phyloP scores from a whole-genome alignment of 2,113 vertebrate genomes.

The Mellivora capensis region DNA sequence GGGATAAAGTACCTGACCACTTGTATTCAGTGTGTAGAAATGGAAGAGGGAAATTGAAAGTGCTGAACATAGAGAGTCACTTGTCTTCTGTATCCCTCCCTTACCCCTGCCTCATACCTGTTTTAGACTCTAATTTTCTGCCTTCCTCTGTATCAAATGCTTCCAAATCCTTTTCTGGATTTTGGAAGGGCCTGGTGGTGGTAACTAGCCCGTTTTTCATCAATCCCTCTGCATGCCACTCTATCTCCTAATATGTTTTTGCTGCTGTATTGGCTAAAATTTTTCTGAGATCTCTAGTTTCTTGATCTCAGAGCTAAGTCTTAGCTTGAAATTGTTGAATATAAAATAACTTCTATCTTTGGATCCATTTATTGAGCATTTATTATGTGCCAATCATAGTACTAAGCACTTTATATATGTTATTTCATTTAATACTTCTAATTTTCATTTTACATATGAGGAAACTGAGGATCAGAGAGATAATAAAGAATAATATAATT shows the following conservation, averaged over 20 bases:
- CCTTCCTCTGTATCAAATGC: not conserved
- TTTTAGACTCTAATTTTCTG: not conserved
- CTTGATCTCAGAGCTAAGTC: not conserved
- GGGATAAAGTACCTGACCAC: not conserved
- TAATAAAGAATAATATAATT: not conserved
- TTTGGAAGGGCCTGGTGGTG: not conserved
- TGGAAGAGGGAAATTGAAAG: not conserved
- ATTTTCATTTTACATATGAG: not conserved
- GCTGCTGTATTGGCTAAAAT: not conserved
- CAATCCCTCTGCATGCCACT: not conserved
- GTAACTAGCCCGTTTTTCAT: not conserved
- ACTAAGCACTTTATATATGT: not conserved
- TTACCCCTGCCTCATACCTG: fast-evolving
- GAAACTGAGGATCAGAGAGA: not conserved
- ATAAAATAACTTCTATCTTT: not conserved
- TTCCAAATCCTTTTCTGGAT: not conserved
- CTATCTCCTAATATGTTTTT: not conserved
- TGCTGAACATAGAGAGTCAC: not conserved
- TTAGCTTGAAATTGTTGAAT: not conserved
- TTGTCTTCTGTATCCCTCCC: not conserved
- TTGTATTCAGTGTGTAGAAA: not conserved
- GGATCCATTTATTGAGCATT: not conserved
- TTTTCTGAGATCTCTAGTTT: not conserved
- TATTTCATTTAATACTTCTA: not conserved
- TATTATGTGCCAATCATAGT: not conserved